A percentile compares a stretch with the other conserved stretches of the same genome.
Conservation (phyloP, 1,140 invertebrate species). For the Agrilus planipennis region DNA sequence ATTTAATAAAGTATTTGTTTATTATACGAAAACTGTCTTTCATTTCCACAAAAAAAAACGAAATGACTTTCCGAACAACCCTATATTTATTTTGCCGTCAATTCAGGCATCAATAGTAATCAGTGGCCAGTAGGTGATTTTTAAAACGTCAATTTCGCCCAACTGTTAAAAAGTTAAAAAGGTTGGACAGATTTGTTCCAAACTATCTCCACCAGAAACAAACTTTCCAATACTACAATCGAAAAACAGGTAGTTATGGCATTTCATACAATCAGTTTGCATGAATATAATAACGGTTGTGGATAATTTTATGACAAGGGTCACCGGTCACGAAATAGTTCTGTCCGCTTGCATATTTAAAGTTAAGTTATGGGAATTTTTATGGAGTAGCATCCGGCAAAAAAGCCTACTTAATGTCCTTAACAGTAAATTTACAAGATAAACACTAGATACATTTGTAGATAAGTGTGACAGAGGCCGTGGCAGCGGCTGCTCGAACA, state of each 20-base stretch:
- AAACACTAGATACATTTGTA: constrained; percentile 30
- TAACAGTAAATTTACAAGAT: constrained; percentile 33
- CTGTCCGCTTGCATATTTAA: background rate
- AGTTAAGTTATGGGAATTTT: background rate
- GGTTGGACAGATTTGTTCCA: too few relatives aligned
- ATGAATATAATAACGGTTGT: background rate
- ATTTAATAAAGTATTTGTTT: too few relatives aligned
- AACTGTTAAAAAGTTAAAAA: too few relatives aligned
- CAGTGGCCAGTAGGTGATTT: too few relatives aligned
- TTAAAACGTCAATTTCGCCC: too few relatives aligned
- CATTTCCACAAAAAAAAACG: too few relatives aligned
- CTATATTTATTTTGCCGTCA: too few relatives aligned
- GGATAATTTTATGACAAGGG: background rate
- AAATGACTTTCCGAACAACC: too few relatives aligned
- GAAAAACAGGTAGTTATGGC: constrained; percentile 1
- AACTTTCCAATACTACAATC: constrained; percentile 1
- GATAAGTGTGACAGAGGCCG: constrained; percentile 32
- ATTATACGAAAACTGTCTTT: too few relatives aligned
- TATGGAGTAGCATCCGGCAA: background rate
- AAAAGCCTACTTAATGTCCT: constrained; percentile 22
- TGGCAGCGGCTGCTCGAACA: constrained; percentile 32
- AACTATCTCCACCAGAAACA: too few relatives aligned
- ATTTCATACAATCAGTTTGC: background rate
- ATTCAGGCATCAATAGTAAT: too few relatives aligned
- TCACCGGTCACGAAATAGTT: too few relatives aligned